Evolutionary conservation across 2,113 vertebrate genomes (phyloP), one percentile per base, ranked within the genome.

Genomic region (Pedionomus torquatus): DNA sequence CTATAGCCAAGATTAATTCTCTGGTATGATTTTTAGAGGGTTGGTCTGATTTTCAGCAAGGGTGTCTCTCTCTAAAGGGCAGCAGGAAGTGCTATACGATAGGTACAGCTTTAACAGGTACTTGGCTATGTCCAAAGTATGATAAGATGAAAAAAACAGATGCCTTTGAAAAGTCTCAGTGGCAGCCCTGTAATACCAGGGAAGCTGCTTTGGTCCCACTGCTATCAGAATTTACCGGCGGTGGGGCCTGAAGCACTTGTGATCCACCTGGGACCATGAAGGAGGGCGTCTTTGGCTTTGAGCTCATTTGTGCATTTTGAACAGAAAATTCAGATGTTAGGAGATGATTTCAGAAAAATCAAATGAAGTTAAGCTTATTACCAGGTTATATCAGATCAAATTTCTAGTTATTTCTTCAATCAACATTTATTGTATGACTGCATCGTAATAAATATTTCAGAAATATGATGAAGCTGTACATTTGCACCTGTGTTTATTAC

Each of bases 311-410:
- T 89, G 66, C 30, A 80, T 91, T 97, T 94, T 75, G 79, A 94
- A 86, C 37, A 90, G 90, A 93, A 96, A 90, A 88, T 83, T 89
- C 64, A 91, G 66, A 72, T 97, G 82, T 89, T 85, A 72, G 74
- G 46, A 83, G 77, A 43, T 83, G 20, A 72, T 92, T 94, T 95
- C 48, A 93, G 89, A 95, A 97, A 94, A 96, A 98, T 60, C 78
- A 98, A 95, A 96, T 93, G 75, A 97, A 97, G 86, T 96, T 96
- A 95, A 96, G 92, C 52, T 90, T 96, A 96, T 93, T 97, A 87
- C 86, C n/a, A 30, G 87, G 83, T 94, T 96, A 89, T 57, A 84
- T 86, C 72, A 95, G 83, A 93, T 90, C 79, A 96, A 85, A 95
- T 97, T 97, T 96, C 81, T 95, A 77, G 66, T 95, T 97, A 96